Base-by-base conservation (phyloP, 1,140 invertebrate genomes). In the Phymorhynchus buccinoides region DNA sequence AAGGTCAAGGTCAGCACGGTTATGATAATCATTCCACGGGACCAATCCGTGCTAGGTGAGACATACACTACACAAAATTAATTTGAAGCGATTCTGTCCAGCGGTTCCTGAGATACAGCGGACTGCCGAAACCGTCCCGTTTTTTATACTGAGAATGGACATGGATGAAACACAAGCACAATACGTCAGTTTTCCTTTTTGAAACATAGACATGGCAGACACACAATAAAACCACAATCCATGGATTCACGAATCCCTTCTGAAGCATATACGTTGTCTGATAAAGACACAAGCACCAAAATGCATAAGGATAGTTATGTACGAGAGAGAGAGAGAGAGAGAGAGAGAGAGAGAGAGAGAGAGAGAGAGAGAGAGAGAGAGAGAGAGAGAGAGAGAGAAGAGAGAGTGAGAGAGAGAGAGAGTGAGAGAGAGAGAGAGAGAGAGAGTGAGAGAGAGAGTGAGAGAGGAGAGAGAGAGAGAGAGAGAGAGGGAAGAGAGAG, bases 131-230 rank as follows among this genome's bases (percentile, higher is more conserved):
- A n/a, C n/a, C n/a, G n/a, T n/a, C n/a, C n/a, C n/a, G n/a, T n/a
- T n/a, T n/a, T n/a, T n/a, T n/a, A n/a, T n/a, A n/a, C n/a, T n/a
- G n/a, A n/a, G n/a, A n/a, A 88, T 85, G 78, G 88, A 87, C 86
- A 87, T 86, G 78, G 89, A 88, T 89, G 85, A 32, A 35, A 73
- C 71, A 73, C 30, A 73, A 7, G 37, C 3, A 73, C 3, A 73
- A n/a, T 18, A 9, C 12, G 48, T 18, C 48, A 52, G 12, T 9
- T 18, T 52, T 14, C 12, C 48, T 9, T 52, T 52, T 52, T 52
- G 22, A 52, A 52, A 14, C 48, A 52, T 9, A 73, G 30, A 73
- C 27, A 73, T 35, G 37, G 18, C 44, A 48, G 44, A 9, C 7
- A 18, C 18, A 48, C 6, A 48, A 48, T 18, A 48, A 48, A 48